phyloP scores from a whole-genome alignment of 2,797 vertebrate species.

The Girardinus metallicus region DNA sequence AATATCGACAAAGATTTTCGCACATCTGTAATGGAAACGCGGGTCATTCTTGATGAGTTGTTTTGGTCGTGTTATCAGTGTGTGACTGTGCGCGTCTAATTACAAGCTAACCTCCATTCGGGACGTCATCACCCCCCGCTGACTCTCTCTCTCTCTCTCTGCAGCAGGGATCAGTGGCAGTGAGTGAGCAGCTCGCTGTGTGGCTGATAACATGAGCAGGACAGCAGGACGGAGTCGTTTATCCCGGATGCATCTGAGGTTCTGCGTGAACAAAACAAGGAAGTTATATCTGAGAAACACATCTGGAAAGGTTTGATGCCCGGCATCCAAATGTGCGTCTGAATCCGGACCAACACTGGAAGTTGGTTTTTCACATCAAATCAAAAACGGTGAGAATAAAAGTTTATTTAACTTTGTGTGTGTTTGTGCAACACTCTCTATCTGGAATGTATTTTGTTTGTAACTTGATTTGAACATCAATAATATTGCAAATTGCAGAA shows the following conservation, averaged over 20 bases:
- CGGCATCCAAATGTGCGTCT: background rate
- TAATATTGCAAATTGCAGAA: background rate
- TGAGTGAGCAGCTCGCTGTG: conserved; percentile 72
- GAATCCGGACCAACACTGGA: conserved; percentile 10
- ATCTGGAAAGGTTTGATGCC: background rate
- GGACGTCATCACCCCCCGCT: conserved; percentile 56
- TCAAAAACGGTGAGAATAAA: conserved; percentile 47
- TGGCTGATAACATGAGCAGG: conserved; percentile 51
- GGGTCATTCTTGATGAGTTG: too few relatives aligned
- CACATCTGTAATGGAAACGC: background rate
- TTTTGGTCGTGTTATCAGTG: background rate
- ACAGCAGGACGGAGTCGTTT: conserved; percentile 28
- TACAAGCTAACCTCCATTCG: conserved; percentile 47
- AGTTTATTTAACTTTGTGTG: background rate
- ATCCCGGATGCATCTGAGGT: conserved; percentile 16
- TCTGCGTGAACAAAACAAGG: background rate
- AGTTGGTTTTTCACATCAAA: too few relatives aligned
- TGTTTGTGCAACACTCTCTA: conserved; percentile 11
- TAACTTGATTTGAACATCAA: background rate
- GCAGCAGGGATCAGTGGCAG: conserved; percentile 76
- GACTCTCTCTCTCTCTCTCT: conserved; percentile 28
- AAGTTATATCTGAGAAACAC: conserved; percentile 10
- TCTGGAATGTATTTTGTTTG: background rate
- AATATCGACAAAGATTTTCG: too few relatives aligned
- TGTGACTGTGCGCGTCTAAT: conserved; percentile 50